phyloP scores from a whole-genome alignment of 92 coral and sea anemone genomes.

The Ricordea florida region DNA sequence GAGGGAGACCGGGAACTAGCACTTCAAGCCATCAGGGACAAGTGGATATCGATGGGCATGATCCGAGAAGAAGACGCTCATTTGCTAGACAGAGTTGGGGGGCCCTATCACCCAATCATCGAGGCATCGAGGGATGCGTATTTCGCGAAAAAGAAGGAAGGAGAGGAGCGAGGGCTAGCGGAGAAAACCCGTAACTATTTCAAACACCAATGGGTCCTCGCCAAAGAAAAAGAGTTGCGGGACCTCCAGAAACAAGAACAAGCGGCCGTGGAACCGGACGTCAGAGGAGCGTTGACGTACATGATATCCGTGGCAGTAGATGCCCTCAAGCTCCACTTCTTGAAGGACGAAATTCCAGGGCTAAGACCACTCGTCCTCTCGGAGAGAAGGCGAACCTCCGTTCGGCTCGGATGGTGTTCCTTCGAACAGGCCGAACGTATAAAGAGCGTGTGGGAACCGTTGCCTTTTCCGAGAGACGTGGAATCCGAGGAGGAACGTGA shows the following conservation, averaged over 20 bases:
- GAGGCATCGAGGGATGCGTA: background rate
- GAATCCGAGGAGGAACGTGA: background rate
- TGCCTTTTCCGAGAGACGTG: background rate
- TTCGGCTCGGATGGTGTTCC: no score
- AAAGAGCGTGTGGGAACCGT: background rate
- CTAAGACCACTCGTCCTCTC: no score
- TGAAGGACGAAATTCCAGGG: background rate
- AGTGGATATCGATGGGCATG: background rate
- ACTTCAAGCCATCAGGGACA: background rate
- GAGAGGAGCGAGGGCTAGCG: background rate
- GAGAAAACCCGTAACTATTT: background rate
- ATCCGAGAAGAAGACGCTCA: background rate
- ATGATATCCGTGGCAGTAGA: background rate
- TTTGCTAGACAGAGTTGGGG: background rate
- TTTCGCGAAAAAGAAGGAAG: background rate
- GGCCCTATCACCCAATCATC: background rate
- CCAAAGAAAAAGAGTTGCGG: background rate
- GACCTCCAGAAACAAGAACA: background rate
- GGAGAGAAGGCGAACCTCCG: no score
- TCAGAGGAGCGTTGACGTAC: background rate
- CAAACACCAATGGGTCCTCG: background rate
- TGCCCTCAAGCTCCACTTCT: background rate
- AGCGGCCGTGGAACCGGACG: background rate
- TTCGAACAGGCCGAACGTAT: background rate
- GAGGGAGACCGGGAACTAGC: background rate